Base-by-base conservation (phyloP, 2,113 vertebrate genomes). In the Oreochromis niloticus region DNA sequence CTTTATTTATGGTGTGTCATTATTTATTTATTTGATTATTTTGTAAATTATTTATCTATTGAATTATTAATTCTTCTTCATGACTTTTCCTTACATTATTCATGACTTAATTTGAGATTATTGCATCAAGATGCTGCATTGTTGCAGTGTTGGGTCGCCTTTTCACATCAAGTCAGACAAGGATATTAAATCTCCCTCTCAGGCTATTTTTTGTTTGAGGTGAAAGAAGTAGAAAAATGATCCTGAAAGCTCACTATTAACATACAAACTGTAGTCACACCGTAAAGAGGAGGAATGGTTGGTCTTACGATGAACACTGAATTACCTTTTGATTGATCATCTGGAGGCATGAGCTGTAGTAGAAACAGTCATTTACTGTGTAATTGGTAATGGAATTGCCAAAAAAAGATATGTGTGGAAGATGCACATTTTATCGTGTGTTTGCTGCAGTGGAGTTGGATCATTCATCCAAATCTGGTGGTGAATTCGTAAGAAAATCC, bases 11-110 rank as follows among this genome's bases (percentile, higher is more conserved):
- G 97, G 96, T 92, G 94, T 96, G 89, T 97, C 97, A 98, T 99
- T 97, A 98, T 98, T 99, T 98, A 99, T 98, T 98, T 98, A 99
- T 99, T 98, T 99, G 97, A 99, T 99, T 99, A 99, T 99, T 99
- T 99, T 98, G 97, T 99, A 99, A 99, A 99, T 99, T 98, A 99
- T 99, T 99, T 98, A 99, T 98, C 97, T 97, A 97, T 98, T 99
- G 97, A 98, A 99, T 98, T 98, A 99, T 99, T 98, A 98, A 99
- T 99, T 97, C 95, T 96, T 97, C 97, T 98, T 98, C 97, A 98
- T 98, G 98, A 99, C 98, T 98, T 94, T 92, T 82, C 95, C 95
- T 93, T 99, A 96, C 97, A 98, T 99, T 98, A 99, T 99, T 98
- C 97, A 99, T 98, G 97, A 97, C 97, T 99, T 99, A 98, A 99